Base-by-base conservation (phyloP, 2,888 invertebrate species). In the Lepidochitona cinerea region DNA sequence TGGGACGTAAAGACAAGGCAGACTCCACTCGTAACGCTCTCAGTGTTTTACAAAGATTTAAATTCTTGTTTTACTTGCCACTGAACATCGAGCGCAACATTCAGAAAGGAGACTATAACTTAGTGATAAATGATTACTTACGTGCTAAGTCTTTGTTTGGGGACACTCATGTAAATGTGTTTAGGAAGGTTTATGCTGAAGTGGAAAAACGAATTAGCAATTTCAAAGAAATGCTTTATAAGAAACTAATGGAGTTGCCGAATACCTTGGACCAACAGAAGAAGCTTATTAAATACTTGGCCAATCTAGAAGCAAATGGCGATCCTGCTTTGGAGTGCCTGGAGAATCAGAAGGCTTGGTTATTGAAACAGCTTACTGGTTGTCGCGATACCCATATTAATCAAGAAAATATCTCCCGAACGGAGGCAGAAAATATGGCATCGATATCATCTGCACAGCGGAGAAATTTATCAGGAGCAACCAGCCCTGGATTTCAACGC, bases 311-410 rank as follows among this genome's bases (percentile, higher is more conserved):
- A 86, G 93, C 93, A 70, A 93, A 92, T 4, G 96, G 95, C 7
- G 98, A 99, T 91, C 97, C 98, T 0, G 98, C 98, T 0, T 99
- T 99, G 99, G 95, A 96, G 79, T 98, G 97, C 3, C 95, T 99
- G 80, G 93, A 93, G 67, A 94, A 95, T 76, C 94, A 96, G 78
- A 95, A 96, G 76, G 94, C 95, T 70, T 97, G 96, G 91, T 92
- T 97, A 18, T 77, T 83, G 4, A 76, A 78, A 5, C 75, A 88
- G 59, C 84, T 90, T 41, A 79, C 82, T 32, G 82, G 85, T 64
- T 93, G 94, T 91, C 90, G 94, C 90, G 92, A 94, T 90, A 91
- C 93, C 90, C 92, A 95, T 92, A 91, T 94, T 4, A 81, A 79
- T 37, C 82, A 83, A 79, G 87, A 86, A 59, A 18, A 23, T 29